Percentiles rank a stretch among this genome's conserved stretches.
Evolutionary conservation across 2,888 invertebrate species (phyloP).

Genomic region (Aproaerema taeniolella): DNA sequence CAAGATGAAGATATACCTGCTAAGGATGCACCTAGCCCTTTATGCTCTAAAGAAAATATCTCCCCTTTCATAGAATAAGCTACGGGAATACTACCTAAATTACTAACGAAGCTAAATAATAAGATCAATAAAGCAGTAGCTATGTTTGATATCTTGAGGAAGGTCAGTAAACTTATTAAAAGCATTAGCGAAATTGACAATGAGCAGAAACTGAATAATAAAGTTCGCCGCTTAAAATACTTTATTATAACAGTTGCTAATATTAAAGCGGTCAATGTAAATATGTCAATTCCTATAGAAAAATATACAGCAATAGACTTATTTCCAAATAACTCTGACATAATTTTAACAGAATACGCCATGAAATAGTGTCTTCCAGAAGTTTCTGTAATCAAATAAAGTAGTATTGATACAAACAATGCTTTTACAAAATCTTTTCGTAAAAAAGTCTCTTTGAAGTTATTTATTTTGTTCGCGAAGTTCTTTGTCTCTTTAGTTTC

Average conservation of each 20-base stretch:
- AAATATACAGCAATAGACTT: conserved; percentile 31
- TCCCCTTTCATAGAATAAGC: conserved; percentile 32
- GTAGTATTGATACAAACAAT: conserved; percentile 25
- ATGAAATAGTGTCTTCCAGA: conserved; percentile 35
- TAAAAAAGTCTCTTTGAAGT: background rate
- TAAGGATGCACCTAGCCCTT: conserved; percentile 29
- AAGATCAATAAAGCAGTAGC: conserved; percentile 30
- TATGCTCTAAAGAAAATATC: conserved; percentile 39
- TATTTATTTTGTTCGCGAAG: background rate
- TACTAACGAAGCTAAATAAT: conserved; percentile 28
- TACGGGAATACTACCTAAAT: conserved; percentile 32
- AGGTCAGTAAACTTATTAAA: conserved; percentile 18
- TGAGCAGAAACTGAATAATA: conserved; percentile 30
- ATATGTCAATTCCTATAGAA: conserved; percentile 31
- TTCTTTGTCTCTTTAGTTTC: conserved; percentile 5
- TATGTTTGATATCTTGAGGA: conserved; percentile 23
- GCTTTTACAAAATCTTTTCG: conserved; percentile 32
- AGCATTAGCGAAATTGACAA: conserved; percentile 30
- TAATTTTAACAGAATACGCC: conserved; percentile 35
- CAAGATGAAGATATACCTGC: conserved; percentile 30
- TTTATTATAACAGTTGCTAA: conserved; percentile 30
- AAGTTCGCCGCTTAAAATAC: conserved; percentile 28
- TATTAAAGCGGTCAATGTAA: conserved; percentile 27
- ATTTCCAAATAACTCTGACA: conserved; percentile 30
- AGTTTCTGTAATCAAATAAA: conserved; percentile 32